phyloP scores from a whole-genome alignment of 2,113 vertebrate genomes.

The Cebidichthys violaceus region DNA sequence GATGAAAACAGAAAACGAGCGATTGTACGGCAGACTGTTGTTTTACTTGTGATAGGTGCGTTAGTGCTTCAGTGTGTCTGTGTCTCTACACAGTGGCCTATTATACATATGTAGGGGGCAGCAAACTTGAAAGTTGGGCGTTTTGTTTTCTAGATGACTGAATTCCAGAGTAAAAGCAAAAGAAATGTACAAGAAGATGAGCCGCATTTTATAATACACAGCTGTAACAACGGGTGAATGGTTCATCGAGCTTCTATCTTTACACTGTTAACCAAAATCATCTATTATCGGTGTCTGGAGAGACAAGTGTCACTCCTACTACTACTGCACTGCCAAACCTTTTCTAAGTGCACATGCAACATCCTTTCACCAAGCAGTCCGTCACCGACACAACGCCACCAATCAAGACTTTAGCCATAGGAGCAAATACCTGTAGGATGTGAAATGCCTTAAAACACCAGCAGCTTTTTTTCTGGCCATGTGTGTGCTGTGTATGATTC shows the following conservation, averaged over 20 bases:
- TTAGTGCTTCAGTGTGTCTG: conserved; percentile 70
- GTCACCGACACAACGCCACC: conserved; percentile 47
- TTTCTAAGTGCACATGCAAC: conserved; percentile 62
- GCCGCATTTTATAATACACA: conserved; percentile 38
- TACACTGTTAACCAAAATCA: conserved; percentile 50
- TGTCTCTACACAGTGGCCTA: conserved; percentile 69
- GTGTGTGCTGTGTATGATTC: conserved; percentile 73
- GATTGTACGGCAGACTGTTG: conserved; percentile 51
- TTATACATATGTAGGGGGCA: conserved; percentile 27
- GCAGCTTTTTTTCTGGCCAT: conserved; percentile 78
- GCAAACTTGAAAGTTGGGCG: conserved; percentile 40
- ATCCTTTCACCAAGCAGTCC: conserved; percentile 11
- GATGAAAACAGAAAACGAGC: conserved; percentile 33
- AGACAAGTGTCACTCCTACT: conserved; percentile 31
- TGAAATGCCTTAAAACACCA: conserved; percentile 87
- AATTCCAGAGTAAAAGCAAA: conserved; percentile 23
- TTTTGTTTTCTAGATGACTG: conserved; percentile 28
- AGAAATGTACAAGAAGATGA: conserved; percentile 13
- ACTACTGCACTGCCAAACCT: conserved; percentile 78
- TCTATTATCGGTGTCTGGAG: conserved; percentile 44
- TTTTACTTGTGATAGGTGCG: conserved; percentile 44
- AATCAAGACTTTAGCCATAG: conserved; percentile 58
- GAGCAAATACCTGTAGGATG: conserved; percentile 76
- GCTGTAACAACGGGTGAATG: conserved; percentile 33
- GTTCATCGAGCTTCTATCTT: conserved; percentile 46